Evolutionary conservation across 2,797 vertebrate genomes (phyloP).

Genomic region (Sternotherus odoratus): DNA sequence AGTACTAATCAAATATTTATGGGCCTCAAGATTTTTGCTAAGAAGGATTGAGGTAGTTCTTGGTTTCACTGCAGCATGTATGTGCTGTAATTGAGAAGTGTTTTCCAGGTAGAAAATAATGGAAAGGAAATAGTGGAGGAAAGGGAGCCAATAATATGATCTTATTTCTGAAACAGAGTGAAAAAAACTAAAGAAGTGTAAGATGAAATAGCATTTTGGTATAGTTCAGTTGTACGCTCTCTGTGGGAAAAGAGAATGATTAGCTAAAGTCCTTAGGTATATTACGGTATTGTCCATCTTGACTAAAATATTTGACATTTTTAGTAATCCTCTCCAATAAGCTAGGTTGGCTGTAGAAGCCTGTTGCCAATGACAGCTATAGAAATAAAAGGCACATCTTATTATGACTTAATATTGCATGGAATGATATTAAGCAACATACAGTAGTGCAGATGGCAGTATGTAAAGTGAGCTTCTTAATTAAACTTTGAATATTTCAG

Average conservation of each 20-base stretch:
- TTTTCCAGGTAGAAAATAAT: background rate
- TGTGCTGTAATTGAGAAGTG: background rate
- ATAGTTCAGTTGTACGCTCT: background rate
- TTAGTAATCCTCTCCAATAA: background rate
- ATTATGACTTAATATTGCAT: background rate
- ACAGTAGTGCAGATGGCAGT: background rate
- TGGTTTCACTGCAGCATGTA: background rate
- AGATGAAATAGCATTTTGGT: background rate
- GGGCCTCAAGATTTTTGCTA: conserved; percentile 41
- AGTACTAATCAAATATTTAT: conserved; percentile 83
- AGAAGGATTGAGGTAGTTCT: conserved; percentile 22
- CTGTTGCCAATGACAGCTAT: background rate
- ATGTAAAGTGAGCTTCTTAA: background rate
- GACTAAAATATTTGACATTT: background rate
- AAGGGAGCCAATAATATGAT: background rate
- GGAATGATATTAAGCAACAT: background rate
- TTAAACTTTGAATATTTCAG: background rate
- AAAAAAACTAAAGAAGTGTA: background rate
- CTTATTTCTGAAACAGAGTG: rapidly evolving
- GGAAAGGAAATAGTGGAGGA: background rate
- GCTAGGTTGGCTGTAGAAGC: background rate
- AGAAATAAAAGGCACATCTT: background rate
- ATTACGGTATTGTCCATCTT: background rate
- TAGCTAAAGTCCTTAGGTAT: background rate
- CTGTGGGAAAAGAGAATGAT: background rate